These are phyloP conservation scores for Tragelaphus strepsiceros DNA, from an alignment of 2,113 vertebrate genomes.

Conservation along the genomic window DNA sequence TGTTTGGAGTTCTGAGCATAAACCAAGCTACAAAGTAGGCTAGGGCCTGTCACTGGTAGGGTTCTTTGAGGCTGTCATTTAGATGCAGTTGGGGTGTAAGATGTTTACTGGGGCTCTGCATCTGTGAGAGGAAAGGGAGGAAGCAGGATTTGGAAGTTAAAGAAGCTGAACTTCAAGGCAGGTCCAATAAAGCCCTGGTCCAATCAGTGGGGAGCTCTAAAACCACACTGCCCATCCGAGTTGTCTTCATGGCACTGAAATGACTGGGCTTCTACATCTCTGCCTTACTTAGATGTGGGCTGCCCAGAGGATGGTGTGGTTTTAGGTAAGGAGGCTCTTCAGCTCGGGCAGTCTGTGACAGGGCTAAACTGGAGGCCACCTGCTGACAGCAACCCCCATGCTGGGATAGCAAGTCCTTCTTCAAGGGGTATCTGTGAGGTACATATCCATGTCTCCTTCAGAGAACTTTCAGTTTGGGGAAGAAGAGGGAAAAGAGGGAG, in stretches of 20 bases:
- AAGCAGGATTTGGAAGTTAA: not conserved
- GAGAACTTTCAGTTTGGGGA: not conserved
- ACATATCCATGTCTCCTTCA: not conserved
- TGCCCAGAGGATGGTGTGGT: not conserved
- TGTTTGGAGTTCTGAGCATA: not conserved
- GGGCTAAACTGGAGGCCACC: not conserved
- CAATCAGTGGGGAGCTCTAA: not conserved
- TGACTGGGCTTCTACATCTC: not conserved
- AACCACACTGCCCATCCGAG: not conserved
- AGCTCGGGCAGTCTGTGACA: not conserved
- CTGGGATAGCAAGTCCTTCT: not conserved
- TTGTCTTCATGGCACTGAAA: not conserved
- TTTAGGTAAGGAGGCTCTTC: not conserved
- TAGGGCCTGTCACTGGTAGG: not conserved
- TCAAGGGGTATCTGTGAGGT: not conserved
- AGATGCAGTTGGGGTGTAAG: not conserved
- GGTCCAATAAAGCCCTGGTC: not conserved
- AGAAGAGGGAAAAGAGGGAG: not conserved
- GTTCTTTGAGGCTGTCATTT: not conserved
- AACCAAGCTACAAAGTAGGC: not conserved
- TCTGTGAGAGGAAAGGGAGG: not conserved
- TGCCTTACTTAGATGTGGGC: not conserved
- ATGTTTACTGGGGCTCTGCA: not conserved
- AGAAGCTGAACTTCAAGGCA: not conserved
- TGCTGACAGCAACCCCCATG: not conserved